phyloP scores from a whole-genome alignment of 2,888 invertebrate genomes.

The Adineta ricciae region DNA sequence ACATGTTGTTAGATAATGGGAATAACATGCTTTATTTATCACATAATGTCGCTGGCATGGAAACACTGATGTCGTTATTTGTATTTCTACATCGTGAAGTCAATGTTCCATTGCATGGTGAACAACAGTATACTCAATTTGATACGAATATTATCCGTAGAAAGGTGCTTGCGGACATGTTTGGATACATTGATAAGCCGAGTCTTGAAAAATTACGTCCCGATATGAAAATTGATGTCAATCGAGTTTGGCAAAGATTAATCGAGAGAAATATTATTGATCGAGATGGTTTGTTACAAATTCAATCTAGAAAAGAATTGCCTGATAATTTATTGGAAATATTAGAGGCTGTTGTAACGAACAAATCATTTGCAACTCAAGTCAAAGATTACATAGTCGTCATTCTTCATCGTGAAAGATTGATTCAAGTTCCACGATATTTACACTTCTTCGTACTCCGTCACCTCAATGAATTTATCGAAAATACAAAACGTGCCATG shows the following conservation, averaged over 20 bases:
- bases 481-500: slow-evolving; percentile 35
- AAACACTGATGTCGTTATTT: slow-evolving; percentile 26
- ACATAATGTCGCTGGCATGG: slow-evolving; percentile 28
- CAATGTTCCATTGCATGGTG: neutral
- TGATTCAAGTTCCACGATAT: neutral
- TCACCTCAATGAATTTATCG: slow-evolving; percentile 31
- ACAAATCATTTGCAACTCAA: no score
- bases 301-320: neutral
- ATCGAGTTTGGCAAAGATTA: neutral
- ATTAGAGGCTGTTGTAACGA: no score
- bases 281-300: neutral
- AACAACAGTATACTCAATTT: neutral
- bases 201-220: neutral
- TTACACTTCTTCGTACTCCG: slow-evolving; percentile 8
- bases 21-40: slow-evolving; percentile 27
- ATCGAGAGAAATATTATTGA: neutral
- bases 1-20: slow-evolving; percentile 33
- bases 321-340: no score
- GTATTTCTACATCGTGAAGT: slow-evolving; percentile 17
- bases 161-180: neutral
- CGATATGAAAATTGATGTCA: neutral
- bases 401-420: neutral
- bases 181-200: neutral
- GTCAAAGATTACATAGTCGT: no score
- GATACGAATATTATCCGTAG: neutral